phyloP scores from a whole-genome alignment of 2,113 vertebrate genomes.

The Pavo muticus region DNA sequence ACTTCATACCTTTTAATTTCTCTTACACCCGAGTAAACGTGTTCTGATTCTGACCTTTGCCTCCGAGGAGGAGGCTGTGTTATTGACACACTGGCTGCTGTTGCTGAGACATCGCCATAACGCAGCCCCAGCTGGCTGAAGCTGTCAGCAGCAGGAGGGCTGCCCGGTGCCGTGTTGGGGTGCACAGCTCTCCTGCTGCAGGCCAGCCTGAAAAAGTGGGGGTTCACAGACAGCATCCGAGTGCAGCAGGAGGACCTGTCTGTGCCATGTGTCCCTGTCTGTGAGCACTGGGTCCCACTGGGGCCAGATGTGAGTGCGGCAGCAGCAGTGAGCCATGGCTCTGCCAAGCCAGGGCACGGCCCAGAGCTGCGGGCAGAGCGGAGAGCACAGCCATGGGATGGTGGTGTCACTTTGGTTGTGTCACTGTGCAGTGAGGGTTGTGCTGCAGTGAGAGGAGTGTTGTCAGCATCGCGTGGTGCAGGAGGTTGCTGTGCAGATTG shows the following conservation, averaged over 20 bases:
- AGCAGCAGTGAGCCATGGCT: not conserved
- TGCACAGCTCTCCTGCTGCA: too few relatives aligned
- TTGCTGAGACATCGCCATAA: not conserved
- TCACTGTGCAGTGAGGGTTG: too few relatives aligned
- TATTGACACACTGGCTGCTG: not conserved
- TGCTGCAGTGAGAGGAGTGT: not conserved
- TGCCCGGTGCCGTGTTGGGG: too few relatives aligned
- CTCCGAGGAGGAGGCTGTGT: too few relatives aligned
- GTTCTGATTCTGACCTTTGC: not conserved
- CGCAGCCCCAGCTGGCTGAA: not conserved
- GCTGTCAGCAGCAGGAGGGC: too few relatives aligned
- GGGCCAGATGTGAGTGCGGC: fast-evolving
- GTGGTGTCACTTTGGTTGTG: not conserved
- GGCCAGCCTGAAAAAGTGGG: not conserved
- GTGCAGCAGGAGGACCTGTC: not conserved
- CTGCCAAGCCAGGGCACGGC: too few relatives aligned
- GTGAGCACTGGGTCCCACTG: fast-evolving
- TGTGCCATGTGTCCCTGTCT: fast-evolving
- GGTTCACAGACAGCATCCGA: not conserved
- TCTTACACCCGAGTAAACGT: not conserved
- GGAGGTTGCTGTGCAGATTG: not conserved
- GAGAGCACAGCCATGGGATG: not conserved
- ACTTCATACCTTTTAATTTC: not conserved
- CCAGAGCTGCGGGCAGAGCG: too few relatives aligned
- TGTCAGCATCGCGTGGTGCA: not conserved